phyloP scores from a whole-genome alignment of 2,797 vertebrate genomes.

The Hypotaenidia okinawae region DNA sequence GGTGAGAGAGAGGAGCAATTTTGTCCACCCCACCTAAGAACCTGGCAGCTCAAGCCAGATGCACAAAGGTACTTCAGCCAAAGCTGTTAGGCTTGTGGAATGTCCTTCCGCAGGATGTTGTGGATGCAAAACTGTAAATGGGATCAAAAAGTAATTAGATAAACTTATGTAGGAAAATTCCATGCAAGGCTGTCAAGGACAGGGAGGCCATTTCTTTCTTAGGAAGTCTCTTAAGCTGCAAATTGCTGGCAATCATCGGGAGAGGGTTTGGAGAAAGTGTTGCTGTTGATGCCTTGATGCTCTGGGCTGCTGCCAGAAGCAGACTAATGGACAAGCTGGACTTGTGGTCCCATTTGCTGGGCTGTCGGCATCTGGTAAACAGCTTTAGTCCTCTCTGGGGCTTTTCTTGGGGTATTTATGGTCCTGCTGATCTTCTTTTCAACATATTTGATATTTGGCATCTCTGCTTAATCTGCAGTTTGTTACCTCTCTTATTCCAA shows the following conservation, averaged over 20 bases:
- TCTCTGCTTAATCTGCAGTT: neutral
- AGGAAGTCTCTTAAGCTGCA: neutral
- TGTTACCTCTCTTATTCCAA: neutral
- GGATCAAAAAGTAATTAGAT: conserved; percentile 39
- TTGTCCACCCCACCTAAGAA: neutral
- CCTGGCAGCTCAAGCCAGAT: neutral
- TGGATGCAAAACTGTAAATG: conserved; percentile 6
- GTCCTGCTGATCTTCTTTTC: neutral
- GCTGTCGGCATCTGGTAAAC: neutral
- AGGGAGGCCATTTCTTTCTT: neutral
- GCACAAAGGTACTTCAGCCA: neutral
- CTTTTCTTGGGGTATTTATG: neutral
- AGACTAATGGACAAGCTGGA: fast-evolving
- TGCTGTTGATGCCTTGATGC: neutral
- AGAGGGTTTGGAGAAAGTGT: neutral
- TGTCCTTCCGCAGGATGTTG: conserved; percentile 61
- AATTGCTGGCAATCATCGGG: neutral
- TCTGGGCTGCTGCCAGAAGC: neutral
- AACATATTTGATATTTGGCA: neutral
- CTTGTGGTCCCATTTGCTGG: neutral
- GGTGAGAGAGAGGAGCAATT: neutral
- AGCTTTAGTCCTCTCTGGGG: neutral
- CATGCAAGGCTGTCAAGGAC: neutral
- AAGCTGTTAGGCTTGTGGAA: conserved; percentile 35
- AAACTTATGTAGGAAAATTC: conserved; percentile 51